Conservation (phyloP, 2,888 invertebrate species). For the Liposcelis brunnea region DNA sequence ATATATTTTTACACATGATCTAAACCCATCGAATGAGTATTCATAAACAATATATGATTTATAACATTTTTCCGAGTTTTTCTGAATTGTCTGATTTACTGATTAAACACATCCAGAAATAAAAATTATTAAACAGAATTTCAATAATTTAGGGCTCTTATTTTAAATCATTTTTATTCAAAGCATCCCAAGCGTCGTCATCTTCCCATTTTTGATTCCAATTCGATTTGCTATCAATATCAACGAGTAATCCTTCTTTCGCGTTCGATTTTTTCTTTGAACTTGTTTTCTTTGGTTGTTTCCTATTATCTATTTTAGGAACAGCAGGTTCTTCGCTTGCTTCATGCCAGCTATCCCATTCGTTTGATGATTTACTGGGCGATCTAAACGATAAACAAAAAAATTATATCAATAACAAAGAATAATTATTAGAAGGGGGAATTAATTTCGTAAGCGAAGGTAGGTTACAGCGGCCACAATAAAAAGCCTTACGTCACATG, state of each 20-base stretch:
- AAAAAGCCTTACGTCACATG: neutral
- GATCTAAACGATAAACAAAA: constrained; percentile 1
- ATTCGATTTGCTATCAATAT: constrained; percentile 16
- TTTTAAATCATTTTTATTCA: constrained; percentile 27
- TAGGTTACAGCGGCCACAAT: neutral
- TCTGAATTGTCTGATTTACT: no score
- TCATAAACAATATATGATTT: no score
- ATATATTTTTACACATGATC: no score
- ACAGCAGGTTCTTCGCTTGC: constrained; percentile 7
- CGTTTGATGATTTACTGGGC: constrained; percentile 11
- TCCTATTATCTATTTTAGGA: neutral
- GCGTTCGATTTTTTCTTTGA: constrained; percentile 17
- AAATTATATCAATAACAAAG: no score
- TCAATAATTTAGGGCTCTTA: constrained; percentile 10
- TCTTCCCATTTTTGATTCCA: constrained; percentile 34
- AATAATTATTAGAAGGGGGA: neutral
- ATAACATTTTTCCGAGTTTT: no score
- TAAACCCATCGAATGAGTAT: no score
- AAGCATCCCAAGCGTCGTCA: constrained; percentile 41
- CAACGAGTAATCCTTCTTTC: constrained; percentile 21
- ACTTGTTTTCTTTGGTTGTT: neutral
- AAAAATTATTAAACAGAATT: no score
- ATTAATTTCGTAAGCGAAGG: neutral
- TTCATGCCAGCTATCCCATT: constrained; percentile 14
- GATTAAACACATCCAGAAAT: no score